Evolutionary conservation across 2,888 invertebrate genomes (phyloP), one percentile per base, ranked within the genome.

Genomic region (Cistogaster globosa): DNA sequence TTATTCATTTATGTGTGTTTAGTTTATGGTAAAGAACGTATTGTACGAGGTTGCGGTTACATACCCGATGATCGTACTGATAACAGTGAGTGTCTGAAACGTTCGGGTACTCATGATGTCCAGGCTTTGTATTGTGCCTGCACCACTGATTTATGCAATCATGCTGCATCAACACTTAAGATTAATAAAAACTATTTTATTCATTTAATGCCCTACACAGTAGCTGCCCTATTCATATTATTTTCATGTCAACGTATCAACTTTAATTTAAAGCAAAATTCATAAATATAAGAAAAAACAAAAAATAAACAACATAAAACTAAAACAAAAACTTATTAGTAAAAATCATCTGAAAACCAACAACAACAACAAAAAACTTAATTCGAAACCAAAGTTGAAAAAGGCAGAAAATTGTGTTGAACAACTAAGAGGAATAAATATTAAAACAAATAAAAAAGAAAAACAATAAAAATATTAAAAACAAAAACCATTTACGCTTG

Each of bases 11-110:
- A 38, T 71, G 9, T 32, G 12, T 11, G 48, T 83, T 69, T 84
- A 97, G 97, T 97, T 86, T 95, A 96, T 90, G 96, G 96, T 8
- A 95, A 95, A 91, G 92, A 93, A 14, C 95, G 97, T 53, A 94
- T 97, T n/a, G 95, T 97, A 6, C 95, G 97, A 53, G 94, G 95
- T 81, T 97, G 97, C 89, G 97, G 97, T 2, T 97, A 96, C 92
- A 93, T 97, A 67, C 93, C 94, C 26, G 96, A 96, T 87, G 93
- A 93, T 4, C 93, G 92, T 72, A 89, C 89, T 63, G 94, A 94
- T 88, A 93, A 94, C 88, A 94, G 94, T 83, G 93, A 93, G 8
- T 97, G 97, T 90, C 92, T 95, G 86, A 94, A 94, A 88, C 94
- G 96, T 84, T 94, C 94, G 16, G 97, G 97, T 48, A 96, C 95